phyloP scores from a whole-genome alignment of 2,113 vertebrate genomes.

The Calyptommatus sinebrachiatus region DNA sequence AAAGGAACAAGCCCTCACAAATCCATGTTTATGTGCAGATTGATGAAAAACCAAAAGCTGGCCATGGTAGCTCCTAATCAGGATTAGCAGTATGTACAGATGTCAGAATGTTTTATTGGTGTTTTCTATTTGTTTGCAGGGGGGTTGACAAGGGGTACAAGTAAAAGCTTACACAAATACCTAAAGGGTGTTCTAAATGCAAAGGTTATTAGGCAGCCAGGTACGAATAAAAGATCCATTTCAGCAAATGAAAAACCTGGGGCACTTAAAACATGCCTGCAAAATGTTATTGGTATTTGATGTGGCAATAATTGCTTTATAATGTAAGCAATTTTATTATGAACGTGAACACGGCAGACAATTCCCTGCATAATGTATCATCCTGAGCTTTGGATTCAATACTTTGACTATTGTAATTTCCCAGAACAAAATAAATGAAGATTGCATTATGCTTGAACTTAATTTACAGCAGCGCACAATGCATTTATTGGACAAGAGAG shows the following conservation, averaged over 20 bases:
- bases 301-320: slow-evolving; percentile 48
- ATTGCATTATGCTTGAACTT: rapidly evolving
- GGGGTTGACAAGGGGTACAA: slow-evolving; percentile 42
- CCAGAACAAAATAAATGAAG: slow-evolving; percentile 9
- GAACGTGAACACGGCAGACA: slow-evolving; percentile 14
- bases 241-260: slow-evolving; percentile 32
- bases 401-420: neutral
- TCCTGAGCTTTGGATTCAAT: neutral
- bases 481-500: neutral
- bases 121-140: slow-evolving; percentile 23
- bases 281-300: slow-evolving; percentile 47
- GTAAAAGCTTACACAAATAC: slow-evolving; percentile 12
- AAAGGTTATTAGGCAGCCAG: slow-evolving; percentile 34
- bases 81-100: too few relatives aligned
- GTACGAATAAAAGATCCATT: slow-evolving; percentile 49
- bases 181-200: slow-evolving; percentile 10
- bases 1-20: too few relatives aligned
- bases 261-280: neutral
- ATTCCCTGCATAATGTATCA: neutral
- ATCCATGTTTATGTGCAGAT: too few relatives aligned
- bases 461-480: rapidly evolving
- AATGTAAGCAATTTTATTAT: slow-evolving; percentile 47
- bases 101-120: neutral
- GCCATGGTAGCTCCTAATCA: too few relatives aligned
- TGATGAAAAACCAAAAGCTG: too few relatives aligned